phyloP scores from a whole-genome alignment of 2,888 invertebrate species.

The Linnaemya tessellans region DNA sequence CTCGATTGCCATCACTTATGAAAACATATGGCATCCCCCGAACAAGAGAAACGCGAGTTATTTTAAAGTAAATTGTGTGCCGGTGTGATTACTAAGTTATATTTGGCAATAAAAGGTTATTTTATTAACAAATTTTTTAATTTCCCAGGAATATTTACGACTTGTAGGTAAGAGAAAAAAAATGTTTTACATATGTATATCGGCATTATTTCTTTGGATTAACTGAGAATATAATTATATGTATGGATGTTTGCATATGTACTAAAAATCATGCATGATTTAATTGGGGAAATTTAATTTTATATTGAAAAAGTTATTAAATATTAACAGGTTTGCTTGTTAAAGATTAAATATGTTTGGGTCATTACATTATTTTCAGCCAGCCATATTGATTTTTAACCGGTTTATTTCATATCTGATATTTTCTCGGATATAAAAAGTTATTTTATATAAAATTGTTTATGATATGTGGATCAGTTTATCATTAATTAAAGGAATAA shows the following conservation, averaged over 20 bases:
- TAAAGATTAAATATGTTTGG: slow-evolving; percentile 27
- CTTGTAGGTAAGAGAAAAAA: slow-evolving; percentile 61
- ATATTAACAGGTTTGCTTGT: background rate
- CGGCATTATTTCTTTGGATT: background rate
- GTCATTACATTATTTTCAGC: slow-evolving; percentile 44
- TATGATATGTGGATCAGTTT: too few species aligned
- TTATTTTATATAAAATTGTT: background rate
- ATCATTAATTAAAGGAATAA: too few species aligned
- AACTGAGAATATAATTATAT: background rate
- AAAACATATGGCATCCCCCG: slow-evolving; percentile 49
- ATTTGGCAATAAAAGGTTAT: slow-evolving; percentile 33
- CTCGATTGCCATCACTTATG: background rate
- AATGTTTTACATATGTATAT: background rate
- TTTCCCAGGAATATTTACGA: slow-evolving; percentile 13
- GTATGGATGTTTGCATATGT: background rate
- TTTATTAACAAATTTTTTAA: slow-evolving; percentile 29
- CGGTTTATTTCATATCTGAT: slow-evolving; percentile 46
- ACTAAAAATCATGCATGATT: too few species aligned
- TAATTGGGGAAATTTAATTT: too few species aligned
- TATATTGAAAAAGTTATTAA: background rate
- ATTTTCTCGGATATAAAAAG: background rate
- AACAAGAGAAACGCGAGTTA: slow-evolving; percentile 53
- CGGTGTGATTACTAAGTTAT: slow-evolving; percentile 38
- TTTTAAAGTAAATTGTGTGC: slow-evolving; percentile 52
- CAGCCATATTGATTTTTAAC: slow-evolving; percentile 72